Evolutionary conservation across 2,113 vertebrate species (phyloP), one percentile per base, ranked within the genome.

Genomic region (Tupaia chinensis): DNA sequence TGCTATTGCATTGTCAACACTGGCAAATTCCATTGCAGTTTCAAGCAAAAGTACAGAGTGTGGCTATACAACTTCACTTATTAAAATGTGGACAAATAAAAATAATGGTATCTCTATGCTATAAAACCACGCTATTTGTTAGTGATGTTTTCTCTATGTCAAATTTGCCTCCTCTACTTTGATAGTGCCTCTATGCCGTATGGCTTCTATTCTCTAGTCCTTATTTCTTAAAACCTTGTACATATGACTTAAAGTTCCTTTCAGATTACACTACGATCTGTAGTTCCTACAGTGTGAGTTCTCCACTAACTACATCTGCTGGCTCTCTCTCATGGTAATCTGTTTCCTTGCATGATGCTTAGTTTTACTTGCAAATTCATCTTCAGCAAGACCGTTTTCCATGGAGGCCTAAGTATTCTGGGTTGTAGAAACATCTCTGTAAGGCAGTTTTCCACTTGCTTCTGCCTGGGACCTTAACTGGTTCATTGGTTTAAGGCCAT

Each of bases 1-100:
- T 83, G 61, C 69, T 92, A 79, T 20, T 54, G 68, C 87, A 89
- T 92, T 96, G 93, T 96, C 93, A 96, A 92, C 63, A 96, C 44
- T 85, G 66, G 79, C 84, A 95, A 95, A 94, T 93, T 84, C 27
- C 83, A 95, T 93, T 85, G 60, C 65, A 82, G 91, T 78, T 95
- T 96, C 82, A 94, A 94, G 60, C 53, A 86, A 81, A 95, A 87
- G 91, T 61, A 93, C 27, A 88, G 58, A 92, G 0, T 79, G 29
- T 70, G 66, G 77, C 74, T 61, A 78, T 22, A 96, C 32, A 94
- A 89, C 32, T 54, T 12, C 72, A 93, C 72, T 19, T 58, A 93
- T 22, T 95, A 70, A 82, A 78, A 77, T 70, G 11, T 54, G 19
- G 53, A 60, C 14, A 65, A 34, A 93, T 77, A 20, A 80, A 93